phyloP scores from a whole-genome alignment of 2,888 invertebrate genomes.

The Hydraecia micacea region DNA sequence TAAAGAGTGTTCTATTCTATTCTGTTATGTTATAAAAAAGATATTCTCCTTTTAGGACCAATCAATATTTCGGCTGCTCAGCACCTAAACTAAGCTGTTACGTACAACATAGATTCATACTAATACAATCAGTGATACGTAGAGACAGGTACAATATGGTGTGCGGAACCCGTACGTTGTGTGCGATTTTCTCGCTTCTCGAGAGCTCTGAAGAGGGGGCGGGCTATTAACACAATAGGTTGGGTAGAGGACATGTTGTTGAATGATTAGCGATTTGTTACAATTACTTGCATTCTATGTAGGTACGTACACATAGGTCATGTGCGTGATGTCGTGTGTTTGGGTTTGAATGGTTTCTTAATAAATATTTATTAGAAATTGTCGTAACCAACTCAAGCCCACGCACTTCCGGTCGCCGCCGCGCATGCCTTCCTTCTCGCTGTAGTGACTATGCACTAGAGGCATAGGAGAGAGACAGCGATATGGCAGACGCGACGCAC shows the following conservation, averaged over 20 bases:
- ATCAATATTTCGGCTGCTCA: background rate
- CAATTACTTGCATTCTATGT: background rate
- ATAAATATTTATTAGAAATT: background rate
- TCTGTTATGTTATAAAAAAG: no score
- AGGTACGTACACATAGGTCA: background rate
- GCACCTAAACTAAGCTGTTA: background rate
- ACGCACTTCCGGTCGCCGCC: no score
- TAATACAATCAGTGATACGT: conserved; percentile 15
- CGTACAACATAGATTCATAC: conserved; percentile 9
- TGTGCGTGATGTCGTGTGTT: background rate
- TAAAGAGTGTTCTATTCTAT: no score
- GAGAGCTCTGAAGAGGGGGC: conserved; percentile 27
- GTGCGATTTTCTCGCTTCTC: conserved; percentile 30
- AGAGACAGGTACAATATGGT: conserved; percentile 19
- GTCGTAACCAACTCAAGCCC: no score
- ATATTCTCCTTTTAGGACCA: background rate
- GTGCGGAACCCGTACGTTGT: conserved; percentile 12
- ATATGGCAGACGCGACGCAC: no score
- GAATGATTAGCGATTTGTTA: background rate
- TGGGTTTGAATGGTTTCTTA: background rate
- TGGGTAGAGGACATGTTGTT: conserved; percentile 6
- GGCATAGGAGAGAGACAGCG: no score
- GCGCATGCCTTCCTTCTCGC: no score
- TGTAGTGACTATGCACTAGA: no score
- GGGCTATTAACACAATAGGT: conserved; percentile 27